Evolutionary conservation across 2,888 invertebrate genomes (phyloP), one percentile per base, ranked within the genome.

Genomic region (Teleiodes luculella): DNA sequence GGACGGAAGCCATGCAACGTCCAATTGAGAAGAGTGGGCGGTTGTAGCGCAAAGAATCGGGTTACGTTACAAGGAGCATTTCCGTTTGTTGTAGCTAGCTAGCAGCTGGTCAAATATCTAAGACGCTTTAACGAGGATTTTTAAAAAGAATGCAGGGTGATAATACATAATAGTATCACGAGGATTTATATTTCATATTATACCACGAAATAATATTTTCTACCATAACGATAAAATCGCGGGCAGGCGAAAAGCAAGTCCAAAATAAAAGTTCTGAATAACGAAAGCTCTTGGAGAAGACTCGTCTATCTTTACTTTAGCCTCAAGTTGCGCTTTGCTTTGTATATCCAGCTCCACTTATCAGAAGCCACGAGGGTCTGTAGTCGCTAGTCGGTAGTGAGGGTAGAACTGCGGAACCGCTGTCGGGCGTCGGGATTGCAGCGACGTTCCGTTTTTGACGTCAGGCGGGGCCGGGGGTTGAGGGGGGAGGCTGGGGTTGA

Each of bases 1-100:
- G 37, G 24, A 37, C 49, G 49, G 49, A 49, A 49, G 49, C 36
- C 13, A 13, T 16, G 16, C 14, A 46, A 46, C 13, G 46, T 46
- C 13, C 45, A 16, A 13, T 20, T 13, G 46, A 31, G 46, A 31
- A 31, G 31, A 30, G 46, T 46, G 46, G 46, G 30, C 31, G 7
- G 31, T 37, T 37, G 37, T 14, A 14, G 6, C 31, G 46, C 31
- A 30, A 46, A 14, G 28, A 24, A 43, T 43, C 43, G 28, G 43
- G 43, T 43, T 43, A 13, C 43, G 14, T 28, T 43, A 13, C 43
- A 43, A 43, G 24, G 28, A 43, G 24, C n/a, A 28, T 24, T 43
- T 28, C 43, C 43, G 39, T 6, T 41, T n/a, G n/a, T n/a, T n/a
- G n/a, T n/a, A n/a, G n/a, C 11, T 18, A 18, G 10, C 18, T 24